Conservation (phyloP, 2,797 vertebrate species). For the Poeciliopsis paucimaculata region DNA sequence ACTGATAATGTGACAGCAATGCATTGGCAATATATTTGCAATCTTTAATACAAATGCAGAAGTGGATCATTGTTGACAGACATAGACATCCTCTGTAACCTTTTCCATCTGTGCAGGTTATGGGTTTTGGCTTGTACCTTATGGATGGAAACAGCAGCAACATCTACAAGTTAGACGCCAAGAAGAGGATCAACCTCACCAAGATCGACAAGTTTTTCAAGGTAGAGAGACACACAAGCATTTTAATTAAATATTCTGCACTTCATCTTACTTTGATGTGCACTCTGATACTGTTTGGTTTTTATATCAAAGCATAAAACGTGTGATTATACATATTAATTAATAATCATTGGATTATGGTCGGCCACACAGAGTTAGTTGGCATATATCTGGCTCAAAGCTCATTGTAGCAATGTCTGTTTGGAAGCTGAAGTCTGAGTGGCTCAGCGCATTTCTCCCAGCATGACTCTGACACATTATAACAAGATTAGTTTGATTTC, state of each 20-base stretch:
- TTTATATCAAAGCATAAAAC: background rate
- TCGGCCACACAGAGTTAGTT: too few species aligned
- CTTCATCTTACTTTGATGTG: background rate
- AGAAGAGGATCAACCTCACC: slow-evolving; percentile 96
- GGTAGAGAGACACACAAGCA: slow-evolving; percentile 61
- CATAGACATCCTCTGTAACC: background rate
- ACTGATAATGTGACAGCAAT: background rate
- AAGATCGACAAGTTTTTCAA: slow-evolving; percentile 99
- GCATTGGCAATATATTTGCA: background rate
- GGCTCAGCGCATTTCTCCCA: background rate
- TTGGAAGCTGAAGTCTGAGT: background rate
- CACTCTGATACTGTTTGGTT: background rate
- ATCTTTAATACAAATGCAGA: background rate
- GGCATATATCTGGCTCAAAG: background rate
- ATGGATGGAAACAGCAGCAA: slow-evolving; percentile 97
- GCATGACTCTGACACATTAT: background rate
- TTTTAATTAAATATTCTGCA: background rate
- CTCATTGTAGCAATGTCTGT: background rate
- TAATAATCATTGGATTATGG: background rate
- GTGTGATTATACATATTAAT: background rate
- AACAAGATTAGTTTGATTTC: background rate
- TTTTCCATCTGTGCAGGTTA: slow-evolving; percentile 83
- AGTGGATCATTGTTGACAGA: background rate
- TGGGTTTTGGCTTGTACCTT: slow-evolving; percentile 97
- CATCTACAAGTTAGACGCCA: slow-evolving; percentile 97